phyloP scores from a whole-genome alignment of 2,113 vertebrate genomes.

The Gracilinanus agilis region DNA sequence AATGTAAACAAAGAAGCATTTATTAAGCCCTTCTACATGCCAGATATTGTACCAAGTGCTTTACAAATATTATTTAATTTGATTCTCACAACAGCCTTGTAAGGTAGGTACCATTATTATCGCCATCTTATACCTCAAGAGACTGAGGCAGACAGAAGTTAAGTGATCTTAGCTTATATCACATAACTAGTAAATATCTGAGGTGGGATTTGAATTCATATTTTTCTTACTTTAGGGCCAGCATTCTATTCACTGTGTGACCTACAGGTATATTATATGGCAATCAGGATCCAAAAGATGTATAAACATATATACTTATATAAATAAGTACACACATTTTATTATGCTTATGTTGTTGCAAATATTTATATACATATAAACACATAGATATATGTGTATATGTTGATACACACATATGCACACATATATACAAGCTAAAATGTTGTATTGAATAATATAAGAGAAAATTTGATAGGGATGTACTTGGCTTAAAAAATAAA shows the following conservation, averaged over 20 bases:
- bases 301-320: too few relatives aligned
- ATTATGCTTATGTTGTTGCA: too few relatives aligned
- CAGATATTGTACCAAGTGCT: not conserved
- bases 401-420: not conserved
- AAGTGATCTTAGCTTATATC: not conserved
- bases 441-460: not conserved
- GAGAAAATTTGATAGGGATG: not conserved
- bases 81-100: not conserved
- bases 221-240: not conserved
- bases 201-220: not conserved
- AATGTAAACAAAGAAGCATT: not conserved
- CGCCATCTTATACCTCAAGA: not conserved
- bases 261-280: not conserved
- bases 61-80: not conserved
- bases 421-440: not conserved
- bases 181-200: not conserved
- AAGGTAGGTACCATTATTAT: not conserved
- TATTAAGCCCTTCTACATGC: not conserved
- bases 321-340: not conserved
- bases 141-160: not conserved
- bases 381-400: not conserved
- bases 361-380: not conserved
- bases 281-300: not conserved
- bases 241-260: not conserved
- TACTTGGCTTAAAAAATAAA: not conserved